These are phyloP conservation scores for Mimachlamys varia DNA, from an alignment of 2,888 invertebrate genomes.

Conservation along the genomic window DNA sequence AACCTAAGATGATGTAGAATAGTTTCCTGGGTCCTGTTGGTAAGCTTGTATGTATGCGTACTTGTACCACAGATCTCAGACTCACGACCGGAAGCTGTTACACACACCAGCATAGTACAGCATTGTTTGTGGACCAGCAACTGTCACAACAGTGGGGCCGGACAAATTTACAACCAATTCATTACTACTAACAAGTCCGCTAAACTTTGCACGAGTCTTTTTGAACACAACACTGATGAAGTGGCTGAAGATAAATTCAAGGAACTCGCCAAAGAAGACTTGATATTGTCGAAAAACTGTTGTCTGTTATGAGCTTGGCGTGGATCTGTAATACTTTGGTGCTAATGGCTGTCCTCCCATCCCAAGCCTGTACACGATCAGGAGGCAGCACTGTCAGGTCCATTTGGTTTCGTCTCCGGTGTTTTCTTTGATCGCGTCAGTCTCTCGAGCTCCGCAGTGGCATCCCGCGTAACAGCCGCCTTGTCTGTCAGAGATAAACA, in stretches of 20 bases:
- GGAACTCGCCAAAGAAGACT: background rate
- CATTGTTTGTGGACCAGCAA: background rate
- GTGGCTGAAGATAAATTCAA: background rate
- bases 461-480: slow-evolving; percentile 91
- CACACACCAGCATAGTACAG: slow-evolving; percentile 31
- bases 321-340: slow-evolving; percentile 31
- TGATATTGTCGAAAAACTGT: background rate
- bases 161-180: background rate
- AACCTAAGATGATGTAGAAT: background rate
- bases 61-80: background rate
- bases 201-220: background rate
- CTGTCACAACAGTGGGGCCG: background rate
- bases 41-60: background rate
- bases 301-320: background rate
- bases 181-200: background rate
- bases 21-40: background rate
- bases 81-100: background rate
- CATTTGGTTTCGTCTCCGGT: slow-evolving; percentile 66
- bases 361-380: slow-evolving; percentile 52
- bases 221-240: slow-evolving; percentile 36
- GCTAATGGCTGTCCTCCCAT: background rate
- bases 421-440: slow-evolving; percentile 84
- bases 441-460: slow-evolving; percentile 95
- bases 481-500: slow-evolving; percentile 83
- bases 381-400: slow-evolving; percentile 63